Conservation (phyloP, 1,140 invertebrate species). For the Lepidurus packardi region DNA sequence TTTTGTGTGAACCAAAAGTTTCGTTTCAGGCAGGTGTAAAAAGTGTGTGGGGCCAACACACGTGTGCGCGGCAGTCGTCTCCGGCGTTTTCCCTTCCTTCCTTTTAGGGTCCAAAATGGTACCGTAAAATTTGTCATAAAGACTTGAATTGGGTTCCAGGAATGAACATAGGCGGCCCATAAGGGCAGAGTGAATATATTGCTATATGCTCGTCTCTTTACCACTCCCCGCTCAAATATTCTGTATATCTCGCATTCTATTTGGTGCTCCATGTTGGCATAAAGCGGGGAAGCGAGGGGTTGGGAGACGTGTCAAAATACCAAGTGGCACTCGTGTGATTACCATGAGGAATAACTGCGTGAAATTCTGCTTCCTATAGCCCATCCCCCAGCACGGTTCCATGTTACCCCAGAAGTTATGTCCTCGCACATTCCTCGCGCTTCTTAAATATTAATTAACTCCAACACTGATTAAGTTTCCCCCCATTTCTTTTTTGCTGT, state of each 20-base stretch:
- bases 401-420: neutral
- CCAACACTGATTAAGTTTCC: neutral
- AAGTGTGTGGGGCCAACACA: no score
- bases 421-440: neutral
- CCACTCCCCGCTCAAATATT: neutral
- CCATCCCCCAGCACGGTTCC: neutral
- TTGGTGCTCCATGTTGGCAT: neutral
- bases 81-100: neutral
- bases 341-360: neutral
- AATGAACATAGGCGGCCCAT: neutral
- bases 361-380: neutral
- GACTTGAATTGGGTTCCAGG: neutral
- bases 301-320: neutral
- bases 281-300: neutral
- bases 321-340: conserved; percentile 1
- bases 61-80: neutral
- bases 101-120: neutral
- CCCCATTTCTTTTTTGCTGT: neutral
- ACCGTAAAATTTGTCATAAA: conserved; percentile 2
- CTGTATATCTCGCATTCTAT: neutral
- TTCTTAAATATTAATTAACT: conserved; percentile 17
- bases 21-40: no score
- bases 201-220: no score
- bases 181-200: no score
- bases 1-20: no score